Evolutionary conservation across 2,113 vertebrate species (phyloP), one percentile per base, ranked within the genome.

Genomic region (Syngnathus scovelli): DNA sequence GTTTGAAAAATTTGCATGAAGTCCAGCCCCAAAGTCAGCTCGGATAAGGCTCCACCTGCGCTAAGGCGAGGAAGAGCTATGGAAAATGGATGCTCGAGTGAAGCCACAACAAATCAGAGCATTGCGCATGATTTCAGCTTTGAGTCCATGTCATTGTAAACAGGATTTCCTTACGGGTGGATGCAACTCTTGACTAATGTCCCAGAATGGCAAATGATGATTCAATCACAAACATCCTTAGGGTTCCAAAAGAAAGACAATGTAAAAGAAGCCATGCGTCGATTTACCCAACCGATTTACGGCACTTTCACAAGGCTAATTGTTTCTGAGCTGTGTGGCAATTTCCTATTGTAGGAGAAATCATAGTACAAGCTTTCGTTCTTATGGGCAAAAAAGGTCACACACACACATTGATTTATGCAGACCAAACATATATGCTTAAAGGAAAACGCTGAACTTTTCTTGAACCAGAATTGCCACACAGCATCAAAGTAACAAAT

Each of bases 401-500:
- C 61, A 36, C 36, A 63, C 61, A 36, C 41, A 44, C 36, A 16
- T 44, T 43, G 2, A 60, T 21, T 49, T 60, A 69, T 54, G 41
- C 18, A 68, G 43, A 55, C n/a, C 0, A 55, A 27, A 66, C 19
- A 62, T 11, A 62, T 11, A 61, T 46, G 43, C 37, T 61, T 41
- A 19, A 18, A 58, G 6, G 19, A 23, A 54, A 33, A 68, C 38
- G 18, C 6, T 61, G 46, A 74, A 67, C 59, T 67, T 36, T 33
- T 64, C 23, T 36, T 65, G 69, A 75, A 74, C 67, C 63, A 61
- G 36, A 55, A 38, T 61, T 43, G 7, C 0, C 1, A 64, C 64
- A 33, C n/a, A n/a, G 64, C 64, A 78, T 81, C 54, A 67, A 69
- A 75, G 66, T 55, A 0, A 46, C 1, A 27, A 41, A 64, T 64